These are phyloP conservation scores for Eurosta solidaginis DNA, from an alignment of 1,140 invertebrate species.

Conservation along the genomic window DNA sequence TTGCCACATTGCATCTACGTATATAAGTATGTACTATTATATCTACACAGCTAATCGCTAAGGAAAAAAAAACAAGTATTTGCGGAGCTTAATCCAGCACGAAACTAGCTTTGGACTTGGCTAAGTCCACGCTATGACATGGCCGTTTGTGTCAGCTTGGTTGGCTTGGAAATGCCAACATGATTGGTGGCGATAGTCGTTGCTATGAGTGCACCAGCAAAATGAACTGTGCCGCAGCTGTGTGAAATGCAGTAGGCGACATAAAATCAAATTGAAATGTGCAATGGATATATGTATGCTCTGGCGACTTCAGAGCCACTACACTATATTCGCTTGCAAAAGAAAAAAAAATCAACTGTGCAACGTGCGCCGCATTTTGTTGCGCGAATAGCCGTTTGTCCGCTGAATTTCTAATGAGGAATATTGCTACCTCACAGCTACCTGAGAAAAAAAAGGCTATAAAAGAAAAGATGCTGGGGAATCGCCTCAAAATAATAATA, in stretches of 20 bases:
- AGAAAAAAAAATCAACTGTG: neutral
- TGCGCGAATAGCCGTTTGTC: neutral
- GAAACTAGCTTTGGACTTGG: neutral
- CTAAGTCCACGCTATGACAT: neutral
- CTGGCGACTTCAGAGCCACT: neutral
- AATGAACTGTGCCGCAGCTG: neutral
- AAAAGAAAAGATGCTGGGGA: neutral
- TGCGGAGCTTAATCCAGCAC: neutral
- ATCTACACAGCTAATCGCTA: no score
- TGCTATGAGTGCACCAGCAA: no score
- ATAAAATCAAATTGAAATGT: slow-evolving; percentile 22
- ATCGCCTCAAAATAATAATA: neutral
- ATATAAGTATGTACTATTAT: neutral
- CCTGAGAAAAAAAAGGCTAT: neutral
- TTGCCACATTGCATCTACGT: neutral
- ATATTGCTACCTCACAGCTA: neutral
- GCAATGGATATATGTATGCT: neutral
- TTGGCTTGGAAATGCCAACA: neutral
- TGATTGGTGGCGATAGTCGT: neutral
- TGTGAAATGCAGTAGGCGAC: slow-evolving; percentile 10
- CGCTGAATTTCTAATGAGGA: neutral
- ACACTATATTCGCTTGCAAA: neutral
- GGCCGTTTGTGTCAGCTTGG: neutral
- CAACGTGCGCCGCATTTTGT: slow-evolving; percentile 20
- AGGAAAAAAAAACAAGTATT: neutral